Evolutionary conservation across 2,797 vertebrate genomes (phyloP).

Genomic region (Harpagifer antarcticus): DNA sequence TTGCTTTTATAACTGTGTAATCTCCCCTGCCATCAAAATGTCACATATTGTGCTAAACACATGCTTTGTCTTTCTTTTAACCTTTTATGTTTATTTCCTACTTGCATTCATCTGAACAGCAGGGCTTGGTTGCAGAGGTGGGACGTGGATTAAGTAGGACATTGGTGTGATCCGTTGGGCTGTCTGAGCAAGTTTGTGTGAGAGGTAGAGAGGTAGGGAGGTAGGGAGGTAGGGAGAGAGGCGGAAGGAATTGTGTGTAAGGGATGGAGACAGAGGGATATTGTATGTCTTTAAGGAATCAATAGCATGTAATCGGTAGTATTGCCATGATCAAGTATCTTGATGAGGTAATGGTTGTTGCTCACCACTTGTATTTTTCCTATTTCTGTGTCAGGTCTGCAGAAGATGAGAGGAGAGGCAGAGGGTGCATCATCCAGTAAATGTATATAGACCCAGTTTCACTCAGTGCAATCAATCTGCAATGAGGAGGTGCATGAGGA

Average conservation of each 20-base stretch:
- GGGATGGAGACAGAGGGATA: conserved; percentile 15
- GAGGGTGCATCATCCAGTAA: background rate
- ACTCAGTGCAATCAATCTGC: background rate
- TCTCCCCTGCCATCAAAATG: background rate
- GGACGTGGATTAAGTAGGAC: conserved; percentile 58
- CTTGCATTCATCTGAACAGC: conserved; percentile 26
- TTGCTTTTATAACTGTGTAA: background rate
- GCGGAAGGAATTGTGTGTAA: conserved; percentile 2
- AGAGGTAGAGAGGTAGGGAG: conserved; percentile 19
- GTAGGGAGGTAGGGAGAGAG: conserved; percentile 6
- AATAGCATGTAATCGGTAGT: conserved; percentile 31
- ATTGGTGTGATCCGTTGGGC: conserved; percentile 27
- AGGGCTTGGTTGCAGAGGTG: conserved; percentile 44
- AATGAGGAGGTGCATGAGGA: background rate
- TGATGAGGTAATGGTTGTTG: conserved; percentile 21
- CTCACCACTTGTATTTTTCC: background rate
- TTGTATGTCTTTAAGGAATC: conserved; percentile 35
- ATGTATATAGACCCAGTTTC: background rate
- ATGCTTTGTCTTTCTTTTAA: conserved; percentile 1
- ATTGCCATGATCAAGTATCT: conserved; percentile 19
- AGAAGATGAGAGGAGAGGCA: background rate
- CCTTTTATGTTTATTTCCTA: conserved; percentile 20
- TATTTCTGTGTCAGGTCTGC: conserved; percentile 12
- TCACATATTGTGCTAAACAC: background rate
- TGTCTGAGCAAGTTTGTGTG: conserved; percentile 33